A percentile compares a stretch with the other conserved stretches of the same genome.
Conservation (phyloP, 2,888 invertebrate genomes). For the Melolontha melolontha region DNA sequence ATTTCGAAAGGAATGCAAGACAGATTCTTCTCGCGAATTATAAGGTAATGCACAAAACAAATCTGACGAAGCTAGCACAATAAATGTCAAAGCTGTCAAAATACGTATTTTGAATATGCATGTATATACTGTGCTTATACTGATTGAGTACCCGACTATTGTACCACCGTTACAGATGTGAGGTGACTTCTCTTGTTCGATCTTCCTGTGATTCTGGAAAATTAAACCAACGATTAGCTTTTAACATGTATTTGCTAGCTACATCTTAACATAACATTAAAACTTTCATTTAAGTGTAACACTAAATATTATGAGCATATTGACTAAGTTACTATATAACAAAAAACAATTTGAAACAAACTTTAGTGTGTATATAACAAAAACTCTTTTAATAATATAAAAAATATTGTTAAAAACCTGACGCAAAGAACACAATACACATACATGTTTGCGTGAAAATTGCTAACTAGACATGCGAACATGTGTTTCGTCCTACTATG, state of each 20-base stretch:
- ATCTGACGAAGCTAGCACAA: slow-evolving; percentile 39
- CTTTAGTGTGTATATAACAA: too few species aligned
- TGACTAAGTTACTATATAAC: too few species aligned
- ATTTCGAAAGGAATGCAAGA: not conserved
- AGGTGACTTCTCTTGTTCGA: slow-evolving; percentile 23
- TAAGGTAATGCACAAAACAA: not conserved
- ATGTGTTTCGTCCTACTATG: too few species aligned
- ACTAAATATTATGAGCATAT: too few species aligned
- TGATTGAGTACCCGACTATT: not conserved
- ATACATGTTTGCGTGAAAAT: too few species aligned
- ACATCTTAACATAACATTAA: slow-evolving; percentile 27
- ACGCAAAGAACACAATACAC: too few species aligned
- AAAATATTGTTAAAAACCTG: too few species aligned
- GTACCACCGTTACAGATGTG: slow-evolving; percentile 24
- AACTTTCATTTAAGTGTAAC: too few species aligned
- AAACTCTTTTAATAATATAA: too few species aligned
- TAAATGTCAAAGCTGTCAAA: slow-evolving; percentile 31
- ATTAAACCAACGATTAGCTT: slow-evolving; percentile 28
- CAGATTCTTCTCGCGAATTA: slow-evolving; percentile 6
- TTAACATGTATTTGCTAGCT: slow-evolving; percentile 37
- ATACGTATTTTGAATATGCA: not conserved
- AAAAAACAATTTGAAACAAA: too few species aligned
- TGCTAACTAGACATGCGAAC: too few species aligned
- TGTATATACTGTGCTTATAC: not conserved
- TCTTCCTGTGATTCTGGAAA: slow-evolving; percentile 37